Conservation (phyloP, 2,113 vertebrate species). For the Gymnarchus niloticus region DNA sequence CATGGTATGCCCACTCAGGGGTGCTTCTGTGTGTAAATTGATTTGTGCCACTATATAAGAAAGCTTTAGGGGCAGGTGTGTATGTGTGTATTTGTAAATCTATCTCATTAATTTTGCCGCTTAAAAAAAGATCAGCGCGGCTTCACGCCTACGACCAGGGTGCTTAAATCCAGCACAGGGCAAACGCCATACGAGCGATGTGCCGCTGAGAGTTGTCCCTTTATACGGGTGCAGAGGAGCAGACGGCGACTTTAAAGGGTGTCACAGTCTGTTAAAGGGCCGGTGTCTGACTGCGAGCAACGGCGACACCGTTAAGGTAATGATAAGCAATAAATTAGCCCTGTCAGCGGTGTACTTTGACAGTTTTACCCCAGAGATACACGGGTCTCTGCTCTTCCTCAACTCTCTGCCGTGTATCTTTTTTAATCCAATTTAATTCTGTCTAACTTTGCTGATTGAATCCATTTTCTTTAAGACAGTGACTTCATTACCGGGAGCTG, state of each 20-base stretch:
- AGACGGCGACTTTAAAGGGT: not conserved
- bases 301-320: not conserved
- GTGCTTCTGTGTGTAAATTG: not conserved
- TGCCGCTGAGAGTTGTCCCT: not conserved
- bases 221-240: not conserved
- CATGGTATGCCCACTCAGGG: not conserved
- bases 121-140: not conserved
- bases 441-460: slow-evolving; percentile 13
- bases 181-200: not conserved
- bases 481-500: not conserved
- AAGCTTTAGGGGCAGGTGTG: not conserved
- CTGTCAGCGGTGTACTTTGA: not conserved
- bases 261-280: not conserved
- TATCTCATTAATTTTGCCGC: not conserved
- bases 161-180: not conserved
- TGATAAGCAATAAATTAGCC: not conserved
- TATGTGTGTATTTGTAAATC: not conserved
- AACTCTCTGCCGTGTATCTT: not conserved
- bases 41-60: not conserved
- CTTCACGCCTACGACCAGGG: not conserved
- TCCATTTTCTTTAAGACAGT: not conserved
- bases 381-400: too few species aligned
- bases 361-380: not conserved
- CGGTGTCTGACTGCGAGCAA: not conserved
- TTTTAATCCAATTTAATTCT: slow-evolving; percentile 17